Base-by-base conservation (phyloP, 1,140 invertebrate genomes). In the Sminthurinus signatus region DNA sequence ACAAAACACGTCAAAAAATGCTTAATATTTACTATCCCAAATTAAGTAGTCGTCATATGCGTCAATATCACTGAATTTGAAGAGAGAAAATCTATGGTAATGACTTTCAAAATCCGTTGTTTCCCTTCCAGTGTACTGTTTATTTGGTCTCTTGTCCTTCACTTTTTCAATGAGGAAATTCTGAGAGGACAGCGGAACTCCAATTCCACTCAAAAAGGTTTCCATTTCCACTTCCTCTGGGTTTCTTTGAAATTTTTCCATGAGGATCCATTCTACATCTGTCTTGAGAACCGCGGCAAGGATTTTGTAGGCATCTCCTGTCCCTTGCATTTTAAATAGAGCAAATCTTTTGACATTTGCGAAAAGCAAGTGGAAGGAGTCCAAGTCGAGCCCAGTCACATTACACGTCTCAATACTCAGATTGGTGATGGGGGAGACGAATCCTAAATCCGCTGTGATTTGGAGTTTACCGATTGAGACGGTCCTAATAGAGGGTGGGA, bases 61-160 rank as follows among this genome's bases (percentile, higher is more conserved):
- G 28, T 64, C 62, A 43, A 64, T 59, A 25, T 64, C 31, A 17
- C 43, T 59, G 36, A 64, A 64, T 27, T 29, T 44, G 0, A 64
- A 43, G 39, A 57, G 21, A 14, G 21, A 51, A 31, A 32, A 64
- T n/a, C 62, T 42, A 52, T 59, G 39, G 17, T 50, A 64, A 50
- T 64, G 44, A 43, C n/a, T 36, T 39, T 64, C 55, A 28, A 57
- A 64, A 42, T 17, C 19, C 23, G 46, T 51, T 19, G 59, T 23
- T 1, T 14, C 23, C 14, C 25, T 58, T 27, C 54, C 62, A 10
- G 51, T 36, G 15, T 50, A 51, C 1, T 36, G 5, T 36, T 36
- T 36, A 36, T 36, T 36, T 36, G 5, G 5, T 36, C 15, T 36
- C 32, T 36, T 36, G 5, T 36, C 32, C 32, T 36, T 15, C 32